phyloP scores from a whole-genome alignment of 1,140 invertebrate genomes.

The Penaeus chinensis region DNA sequence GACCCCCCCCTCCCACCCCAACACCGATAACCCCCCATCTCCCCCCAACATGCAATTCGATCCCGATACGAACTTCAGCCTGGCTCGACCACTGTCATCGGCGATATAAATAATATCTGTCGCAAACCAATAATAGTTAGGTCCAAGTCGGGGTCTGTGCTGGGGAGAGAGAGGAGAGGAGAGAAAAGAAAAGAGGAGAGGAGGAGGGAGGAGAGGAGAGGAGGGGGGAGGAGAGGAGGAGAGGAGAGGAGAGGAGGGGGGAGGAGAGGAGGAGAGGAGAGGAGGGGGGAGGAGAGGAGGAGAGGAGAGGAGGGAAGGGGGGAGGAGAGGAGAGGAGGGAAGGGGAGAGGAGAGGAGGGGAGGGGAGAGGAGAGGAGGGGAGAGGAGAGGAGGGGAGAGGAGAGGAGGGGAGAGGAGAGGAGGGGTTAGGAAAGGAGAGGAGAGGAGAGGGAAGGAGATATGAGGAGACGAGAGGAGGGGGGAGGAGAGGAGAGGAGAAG shows the following conservation, averaged over 20 bases:
- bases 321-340: background rate
- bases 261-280: background rate
- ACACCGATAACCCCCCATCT: too few relatives aligned
- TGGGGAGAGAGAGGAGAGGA: constrained; percentile 12
- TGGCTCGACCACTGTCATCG: constrained; percentile 3
- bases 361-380: background rate
- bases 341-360: background rate
- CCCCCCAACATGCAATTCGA: too few relatives aligned
- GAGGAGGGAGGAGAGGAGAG: background rate
- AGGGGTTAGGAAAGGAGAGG: too few relatives aligned
- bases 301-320: background rate
- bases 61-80: too few relatives aligned
- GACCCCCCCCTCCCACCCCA: too few relatives aligned
- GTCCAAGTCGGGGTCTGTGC: too few relatives aligned
- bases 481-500: background rate
- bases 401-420: background rate
- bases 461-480: background rate
- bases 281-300: background rate
- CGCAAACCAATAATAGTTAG: too few relatives aligned
- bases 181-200: background rate
- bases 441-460: background rate
- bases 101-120: too few relatives aligned
- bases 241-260: background rate
- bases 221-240: background rate
- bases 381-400: background rate